phyloP scores from a whole-genome alignment of 2,113 vertebrate genomes.

The Pelecanoides urinatrix region DNA sequence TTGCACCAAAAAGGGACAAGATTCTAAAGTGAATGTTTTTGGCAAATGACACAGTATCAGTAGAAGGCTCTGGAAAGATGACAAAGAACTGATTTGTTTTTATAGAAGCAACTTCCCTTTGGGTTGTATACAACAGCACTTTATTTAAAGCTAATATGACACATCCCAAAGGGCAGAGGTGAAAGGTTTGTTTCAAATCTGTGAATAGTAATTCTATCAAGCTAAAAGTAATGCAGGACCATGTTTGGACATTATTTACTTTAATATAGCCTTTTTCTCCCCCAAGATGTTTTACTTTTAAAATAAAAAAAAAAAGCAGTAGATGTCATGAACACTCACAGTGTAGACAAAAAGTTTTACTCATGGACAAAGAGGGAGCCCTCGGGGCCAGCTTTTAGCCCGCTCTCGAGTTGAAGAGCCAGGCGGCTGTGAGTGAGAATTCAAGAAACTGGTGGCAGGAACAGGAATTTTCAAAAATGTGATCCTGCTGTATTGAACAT shows the following conservation, averaged over 20 bases:
- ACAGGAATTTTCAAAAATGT: not conserved
- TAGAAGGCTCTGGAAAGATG: not conserved
- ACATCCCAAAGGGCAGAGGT: not conserved
- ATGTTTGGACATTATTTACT: not conserved
- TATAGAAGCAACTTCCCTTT: not conserved
- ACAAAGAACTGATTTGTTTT: not conserved
- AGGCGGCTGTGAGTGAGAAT: not conserved
- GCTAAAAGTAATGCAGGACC: not conserved
- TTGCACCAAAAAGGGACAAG: not conserved
- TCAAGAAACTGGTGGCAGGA: not conserved
- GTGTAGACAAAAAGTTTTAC: not conserved
- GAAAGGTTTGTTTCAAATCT: not conserved
- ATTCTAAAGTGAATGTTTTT: not conserved
- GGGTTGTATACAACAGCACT: not conserved
- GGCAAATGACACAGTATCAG: not conserved
- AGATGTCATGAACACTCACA: not conserved
- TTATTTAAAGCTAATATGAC: not conserved
- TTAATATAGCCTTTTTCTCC: not conserved
- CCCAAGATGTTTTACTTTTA: no score
- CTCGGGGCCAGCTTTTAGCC: not conserved
- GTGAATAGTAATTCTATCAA: not conserved
- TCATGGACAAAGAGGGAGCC: not conserved
- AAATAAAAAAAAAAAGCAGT: not conserved
- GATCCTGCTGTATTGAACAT: not conserved
- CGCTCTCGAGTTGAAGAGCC: not conserved